Base-by-base conservation (phyloP, 2,888 invertebrate genomes). In the Beris chalybata region DNA sequence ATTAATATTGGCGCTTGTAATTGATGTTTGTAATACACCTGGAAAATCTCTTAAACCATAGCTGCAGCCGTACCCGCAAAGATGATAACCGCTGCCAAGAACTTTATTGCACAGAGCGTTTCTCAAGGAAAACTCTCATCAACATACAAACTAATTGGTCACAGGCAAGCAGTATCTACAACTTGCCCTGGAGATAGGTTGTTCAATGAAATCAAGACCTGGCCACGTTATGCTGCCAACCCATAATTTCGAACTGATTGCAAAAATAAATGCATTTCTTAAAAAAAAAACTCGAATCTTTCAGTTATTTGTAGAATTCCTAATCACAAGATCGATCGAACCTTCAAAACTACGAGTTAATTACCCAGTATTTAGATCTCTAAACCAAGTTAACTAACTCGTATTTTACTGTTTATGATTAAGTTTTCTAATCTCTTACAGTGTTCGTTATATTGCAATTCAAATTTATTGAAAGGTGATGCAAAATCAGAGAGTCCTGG, bases 111-210 rank as follows among this genome's bases (percentile, higher is more conserved):
- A 12, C 73, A 73, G 45, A 73, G 74, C 43, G 75, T 78, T 4
- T 67, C 71, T 7, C 72, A 74, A 53, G 75, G 74, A 2, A 74
- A 76, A 64, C 71, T 78, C 44, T 9, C 68, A 0, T 71, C 74
- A 13, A 73, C 70, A 22, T 77, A 78, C 59, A 76, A 64, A 4
- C 64, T 78, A 48, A 75, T 76, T 53, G 77, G 78, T 12, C 78
- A 78, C 71, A 74, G 77, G 31, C 77, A 78, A 71, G 75, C 76
- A 0, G 73, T 76, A 57, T 68, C 74, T 32, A 77, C 77, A 38
- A 76, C 77, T 56, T 78, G 77, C 69, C 77, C 78, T 32, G 78
- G 78, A 67, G 77, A 72, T 65, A 77, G 76, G 29, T 66, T 78
- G 69, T 77, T 73, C 71, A 71, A 69, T 47, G 76, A 77, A 72